A percentile compares a stretch with the other conserved stretches of the same genome.
Evolutionary conservation across 92 coral and sea anemone species (phyloP).

Genomic region (Palythoa heliodiscus): DNA sequence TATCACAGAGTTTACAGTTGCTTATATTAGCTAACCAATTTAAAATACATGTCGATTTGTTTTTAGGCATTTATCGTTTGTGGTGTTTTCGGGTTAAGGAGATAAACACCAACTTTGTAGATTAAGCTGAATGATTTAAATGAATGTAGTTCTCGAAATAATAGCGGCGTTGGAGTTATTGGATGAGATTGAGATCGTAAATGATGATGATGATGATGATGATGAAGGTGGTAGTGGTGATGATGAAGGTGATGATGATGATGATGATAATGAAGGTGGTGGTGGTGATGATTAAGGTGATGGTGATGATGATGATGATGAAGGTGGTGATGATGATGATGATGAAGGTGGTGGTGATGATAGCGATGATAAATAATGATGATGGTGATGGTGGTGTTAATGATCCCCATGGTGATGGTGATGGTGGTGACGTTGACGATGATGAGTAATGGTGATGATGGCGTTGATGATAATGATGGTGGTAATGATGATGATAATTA

Average conservation of each 20-base stretch:
- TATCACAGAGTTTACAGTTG: no score
- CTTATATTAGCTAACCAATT: no score
- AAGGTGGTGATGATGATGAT: neutral
- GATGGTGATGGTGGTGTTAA: neutral
- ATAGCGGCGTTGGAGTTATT: no score
- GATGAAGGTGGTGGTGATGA: neutral
- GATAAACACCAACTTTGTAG: no score
- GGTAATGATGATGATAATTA: neutral
- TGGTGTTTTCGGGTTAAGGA: no score
- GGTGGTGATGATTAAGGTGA: neutral
- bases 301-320: neutral
- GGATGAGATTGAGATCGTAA: no score
- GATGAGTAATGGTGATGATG: neutral
- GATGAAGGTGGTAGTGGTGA: neutral
- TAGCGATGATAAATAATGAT: neutral
- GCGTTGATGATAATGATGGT: neutral
- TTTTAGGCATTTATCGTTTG: no score
- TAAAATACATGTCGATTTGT: no score
- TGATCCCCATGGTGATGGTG: neutral
- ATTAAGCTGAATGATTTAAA: no score
- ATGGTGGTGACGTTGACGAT: neutral
- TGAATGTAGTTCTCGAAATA: no score
- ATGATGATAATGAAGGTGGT: neutral
- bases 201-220: neutral
- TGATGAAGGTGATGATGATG: neutral